These are phyloP conservation scores for Ypsolopha scabrella DNA, from an alignment of 2,888 invertebrate genomes.

Conservation along the genomic window DNA sequence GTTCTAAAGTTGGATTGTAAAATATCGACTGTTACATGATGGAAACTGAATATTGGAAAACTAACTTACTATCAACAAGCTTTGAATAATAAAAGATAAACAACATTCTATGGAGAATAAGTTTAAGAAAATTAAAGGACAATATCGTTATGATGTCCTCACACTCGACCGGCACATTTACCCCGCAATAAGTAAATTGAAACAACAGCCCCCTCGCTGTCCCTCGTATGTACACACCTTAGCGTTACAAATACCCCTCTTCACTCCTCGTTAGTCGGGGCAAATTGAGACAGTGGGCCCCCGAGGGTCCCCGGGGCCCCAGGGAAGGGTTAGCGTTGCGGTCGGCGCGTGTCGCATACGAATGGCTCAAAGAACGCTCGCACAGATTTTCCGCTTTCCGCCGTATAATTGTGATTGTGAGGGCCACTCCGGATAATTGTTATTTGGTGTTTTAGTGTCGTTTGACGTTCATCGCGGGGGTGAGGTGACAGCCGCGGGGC, in stretches of 20 bases:
- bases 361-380: slow-evolving; percentile 12
- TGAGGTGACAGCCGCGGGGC: no score
- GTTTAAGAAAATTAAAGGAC: no score
- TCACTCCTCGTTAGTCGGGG: slow-evolving; percentile 46
- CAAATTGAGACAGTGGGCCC: slow-evolving; percentile 25
- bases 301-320: slow-evolving; percentile 1
- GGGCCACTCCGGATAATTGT: slow-evolving; percentile 26
- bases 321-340: slow-evolving; percentile 9
- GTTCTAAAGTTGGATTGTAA: no score
- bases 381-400: slow-evolving; percentile 16
- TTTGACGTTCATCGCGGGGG: background rate
- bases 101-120: no score
- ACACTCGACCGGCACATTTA: background rate
- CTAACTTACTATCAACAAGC: no score
- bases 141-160: background rate
- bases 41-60: no score
- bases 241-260: slow-evolving; percentile 17
- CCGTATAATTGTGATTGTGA: slow-evolving; percentile 5
- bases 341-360: slow-evolving; percentile 14
- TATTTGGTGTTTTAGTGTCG: slow-evolving; percentile 25
- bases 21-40: no score
- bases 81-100: no score
- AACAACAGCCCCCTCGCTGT: background rate
- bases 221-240: slow-evolving; percentile 19
- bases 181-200: background rate